Evolutionary conservation across 2,797 vertebrate genomes (phyloP).

Genomic region (Argentina silus): DNA sequence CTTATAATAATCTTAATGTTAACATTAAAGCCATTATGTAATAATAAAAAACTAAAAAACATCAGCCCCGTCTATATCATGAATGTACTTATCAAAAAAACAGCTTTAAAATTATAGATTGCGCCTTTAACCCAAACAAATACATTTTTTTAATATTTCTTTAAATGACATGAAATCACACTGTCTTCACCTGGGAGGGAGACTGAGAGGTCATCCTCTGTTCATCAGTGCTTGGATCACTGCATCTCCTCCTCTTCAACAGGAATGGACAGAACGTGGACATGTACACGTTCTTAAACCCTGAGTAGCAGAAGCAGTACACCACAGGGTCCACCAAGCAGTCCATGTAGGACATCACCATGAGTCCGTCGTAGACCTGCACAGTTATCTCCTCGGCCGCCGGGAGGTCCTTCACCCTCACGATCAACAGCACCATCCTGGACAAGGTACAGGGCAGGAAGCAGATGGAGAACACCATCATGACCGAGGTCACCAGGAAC

Average conservation of each 20-base stretch:
- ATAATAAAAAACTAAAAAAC: too few species aligned
- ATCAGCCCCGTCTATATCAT: too few species aligned
- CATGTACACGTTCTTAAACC: slow-evolving; percentile 56
- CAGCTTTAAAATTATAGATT: too few species aligned
- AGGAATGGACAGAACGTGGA: slow-evolving; percentile 46
- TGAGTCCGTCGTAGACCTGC: slow-evolving; percentile 70
- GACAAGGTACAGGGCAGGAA: slow-evolving; percentile 73
- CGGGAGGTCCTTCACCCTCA: not conserved
- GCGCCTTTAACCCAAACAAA: too few species aligned
- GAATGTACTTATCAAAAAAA: too few species aligned
- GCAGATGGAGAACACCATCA: slow-evolving; percentile 69
- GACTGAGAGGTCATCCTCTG: not conserved
- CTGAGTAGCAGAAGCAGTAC: slow-evolving; percentile 65
- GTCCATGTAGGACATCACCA: slow-evolving; percentile 78
- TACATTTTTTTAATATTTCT: too few species aligned
- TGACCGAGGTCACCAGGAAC: slow-evolving; percentile 59
- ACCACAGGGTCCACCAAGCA: slow-evolving; percentile 77
- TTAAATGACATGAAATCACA: not conserved
- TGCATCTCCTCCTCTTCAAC: slow-evolving; percentile 37
- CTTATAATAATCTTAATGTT: too few species aligned
- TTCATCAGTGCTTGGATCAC: not conserved
- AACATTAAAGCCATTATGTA: too few species aligned
- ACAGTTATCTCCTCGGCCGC: slow-evolving; percentile 17
- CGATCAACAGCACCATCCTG: slow-evolving; percentile 55
- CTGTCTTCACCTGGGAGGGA: not conserved